A percentile compares a stretch with the other conserved stretches of the same genome.
Conservation (phyloP, 2,888 invertebrate species). For the Eugnorisma glareosa region DNA sequence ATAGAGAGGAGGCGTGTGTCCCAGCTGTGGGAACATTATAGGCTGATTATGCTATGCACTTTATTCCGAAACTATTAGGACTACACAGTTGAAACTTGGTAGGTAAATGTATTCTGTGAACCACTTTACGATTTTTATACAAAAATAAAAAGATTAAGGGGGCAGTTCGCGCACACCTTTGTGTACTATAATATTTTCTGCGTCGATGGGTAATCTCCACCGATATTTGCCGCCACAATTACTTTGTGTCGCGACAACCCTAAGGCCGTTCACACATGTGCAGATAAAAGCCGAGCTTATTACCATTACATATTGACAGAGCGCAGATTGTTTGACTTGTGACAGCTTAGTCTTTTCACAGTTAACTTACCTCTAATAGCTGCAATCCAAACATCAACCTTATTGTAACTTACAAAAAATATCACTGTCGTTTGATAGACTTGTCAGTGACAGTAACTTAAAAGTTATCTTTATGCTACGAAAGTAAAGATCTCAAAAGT, state of each 20-base stretch:
- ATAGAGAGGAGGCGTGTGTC: no score
- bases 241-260: slow-evolving; percentile 48
- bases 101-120: no score
- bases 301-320: slow-evolving; percentile 64
- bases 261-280: slow-evolving; percentile 44
- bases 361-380: not conserved
- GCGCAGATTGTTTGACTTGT: slow-evolving; percentile 48
- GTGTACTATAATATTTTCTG: not conserved
- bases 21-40: no score
- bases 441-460: not conserved
- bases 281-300: slow-evolving; percentile 61
- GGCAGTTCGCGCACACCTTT: no score
- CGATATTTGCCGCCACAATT: not conserved
- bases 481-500: not conserved
- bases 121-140: no score
- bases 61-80: no score
- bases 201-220: not conserved
- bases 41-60: no score
- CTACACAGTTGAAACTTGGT: no score
- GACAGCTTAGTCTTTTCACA: slow-evolving; percentile 30
- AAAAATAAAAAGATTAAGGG: no score
- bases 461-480: not conserved
- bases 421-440: not conserved
- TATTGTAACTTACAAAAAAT: not conserved
- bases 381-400: not conserved